Conservation (phyloP, 1,140 invertebrate species). For the Drosophila nasuta region DNA sequence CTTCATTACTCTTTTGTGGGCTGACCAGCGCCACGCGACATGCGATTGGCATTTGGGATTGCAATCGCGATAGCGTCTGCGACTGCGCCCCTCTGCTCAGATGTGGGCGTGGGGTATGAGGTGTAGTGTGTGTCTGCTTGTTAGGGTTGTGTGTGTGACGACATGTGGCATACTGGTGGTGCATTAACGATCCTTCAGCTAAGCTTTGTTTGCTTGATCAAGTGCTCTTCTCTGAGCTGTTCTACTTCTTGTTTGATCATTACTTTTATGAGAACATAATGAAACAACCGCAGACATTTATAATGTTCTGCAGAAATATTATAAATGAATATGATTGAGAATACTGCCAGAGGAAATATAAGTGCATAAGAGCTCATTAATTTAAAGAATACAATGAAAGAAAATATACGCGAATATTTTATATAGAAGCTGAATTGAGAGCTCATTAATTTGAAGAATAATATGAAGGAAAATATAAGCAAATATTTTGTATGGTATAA, state of each 20-base stretch:
- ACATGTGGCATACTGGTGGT: conserved; percentile 64
- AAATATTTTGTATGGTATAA: too few relatives aligned
- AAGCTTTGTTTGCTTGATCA: not conserved
- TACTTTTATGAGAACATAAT: not conserved
- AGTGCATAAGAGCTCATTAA: too few relatives aligned
- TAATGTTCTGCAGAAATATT: too few relatives aligned
- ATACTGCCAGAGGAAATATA: too few relatives aligned
- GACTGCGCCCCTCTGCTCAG: not conserved
- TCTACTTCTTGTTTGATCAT: not conserved
- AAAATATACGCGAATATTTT: too few relatives aligned
- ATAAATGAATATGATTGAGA: too few relatives aligned
- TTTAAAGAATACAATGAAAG: too few relatives aligned
- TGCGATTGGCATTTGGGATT: conserved; percentile 24
- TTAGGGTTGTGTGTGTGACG: conserved; percentile 48
- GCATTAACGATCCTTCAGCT: conserved; percentile 43
- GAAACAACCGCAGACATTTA: too few relatives aligned
- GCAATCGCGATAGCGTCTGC: conserved; percentile 13
- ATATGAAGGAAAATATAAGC: too few relatives aligned
- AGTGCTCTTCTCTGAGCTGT: not conserved
- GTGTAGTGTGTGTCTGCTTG: conserved; percentile 34
- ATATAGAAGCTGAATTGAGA: too few relatives aligned
- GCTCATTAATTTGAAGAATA: too few relatives aligned
- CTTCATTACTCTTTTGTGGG: conserved; percentile 49
- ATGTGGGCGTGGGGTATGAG: conserved; percentile 27
- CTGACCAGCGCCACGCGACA: conserved; percentile 71